phyloP scores from a whole-genome alignment of 2,113 vertebrate species.

The Lagopus leucura region DNA sequence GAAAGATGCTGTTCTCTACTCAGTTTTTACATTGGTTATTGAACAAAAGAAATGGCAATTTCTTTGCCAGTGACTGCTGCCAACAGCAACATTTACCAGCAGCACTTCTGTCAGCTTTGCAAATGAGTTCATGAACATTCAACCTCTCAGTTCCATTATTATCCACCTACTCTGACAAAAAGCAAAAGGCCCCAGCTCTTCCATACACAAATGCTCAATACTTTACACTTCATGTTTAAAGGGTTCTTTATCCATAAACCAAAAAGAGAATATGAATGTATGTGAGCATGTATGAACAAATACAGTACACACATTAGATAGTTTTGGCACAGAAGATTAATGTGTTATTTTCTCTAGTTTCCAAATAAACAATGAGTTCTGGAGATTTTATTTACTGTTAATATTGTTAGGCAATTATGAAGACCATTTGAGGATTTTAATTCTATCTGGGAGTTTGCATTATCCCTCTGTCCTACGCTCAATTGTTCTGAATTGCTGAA shows the following conservation, averaged over 20 bases:
- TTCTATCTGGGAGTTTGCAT: neutral
- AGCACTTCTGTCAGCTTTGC: neutral
- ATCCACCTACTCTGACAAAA: neutral
- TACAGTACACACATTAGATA: neutral
- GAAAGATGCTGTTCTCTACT: neutral
- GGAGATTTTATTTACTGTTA: neutral
- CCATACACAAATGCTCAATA: neutral
- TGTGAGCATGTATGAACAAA: neutral
- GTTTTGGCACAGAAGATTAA: neutral
- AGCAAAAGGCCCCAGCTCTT: neutral
- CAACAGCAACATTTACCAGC: neutral
- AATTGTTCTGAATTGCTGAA: neutral
- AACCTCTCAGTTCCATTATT: neutral
- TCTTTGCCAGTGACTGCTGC: neutral
- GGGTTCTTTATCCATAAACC: neutral
- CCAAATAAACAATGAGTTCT: neutral
- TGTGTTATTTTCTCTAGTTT: neutral
- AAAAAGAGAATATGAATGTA: neutral
- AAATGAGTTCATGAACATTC: accelerated
- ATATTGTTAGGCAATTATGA: neutral
- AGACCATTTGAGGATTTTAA: neutral
- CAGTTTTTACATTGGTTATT: neutral
- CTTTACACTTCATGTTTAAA: neutral
- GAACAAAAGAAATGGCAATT: neutral
- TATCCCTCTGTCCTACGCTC: neutral